Evolutionary conservation across 2,113 vertebrate genomes (phyloP), one percentile per base, ranked within the genome.

Genomic region (Corythaeola cristata): DNA sequence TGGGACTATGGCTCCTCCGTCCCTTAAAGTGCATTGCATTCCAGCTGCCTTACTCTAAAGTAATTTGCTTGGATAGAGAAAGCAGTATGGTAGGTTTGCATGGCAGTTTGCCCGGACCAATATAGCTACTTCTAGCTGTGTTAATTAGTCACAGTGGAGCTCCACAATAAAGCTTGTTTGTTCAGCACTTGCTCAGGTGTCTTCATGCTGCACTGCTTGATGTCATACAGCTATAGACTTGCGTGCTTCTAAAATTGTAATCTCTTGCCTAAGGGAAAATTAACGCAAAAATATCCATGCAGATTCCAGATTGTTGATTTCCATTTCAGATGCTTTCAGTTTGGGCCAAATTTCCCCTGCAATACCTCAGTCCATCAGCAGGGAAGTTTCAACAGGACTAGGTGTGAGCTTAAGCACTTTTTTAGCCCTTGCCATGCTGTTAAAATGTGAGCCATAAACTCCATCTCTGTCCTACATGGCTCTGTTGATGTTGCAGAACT

Each of bases 91-190:
- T 53, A 82, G 71, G 53, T 73, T 93, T 88, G 53, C 53, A 56
- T 95, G 96, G 96, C 96, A 93, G n/a, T 79, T 85, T 95, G 93
- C 96, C 96, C 1, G 0, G 87, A 93, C 91, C 94, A 95, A 93
- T 91, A 95, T 45, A 96, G 66, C 84, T 94, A 79, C 89, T 85
- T 94, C 93, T 94, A 75, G 77, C 90, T 94, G 77, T 88, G 96
- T 93, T 97, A 96, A 96, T 96, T 95, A 94, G 93, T 89, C 96
- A 95, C 96, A 91, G 58, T 12, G 62, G 93, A 96, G 77, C 71
- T 94, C 71, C 81, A 82, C 78, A 89, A 64, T 66, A 82, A 84
- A 79, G 81, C 39, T 82, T 96, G 94, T 96, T 96, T 97, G 62
- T 91, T 95, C 94, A 96, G 87, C 81, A 91, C 62, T 95, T 97